Evolutionary conservation across 2,113 vertebrate genomes (phyloP), one percentile per base, ranked within the genome.

Genomic region (Hoplias malabaricus): DNA sequence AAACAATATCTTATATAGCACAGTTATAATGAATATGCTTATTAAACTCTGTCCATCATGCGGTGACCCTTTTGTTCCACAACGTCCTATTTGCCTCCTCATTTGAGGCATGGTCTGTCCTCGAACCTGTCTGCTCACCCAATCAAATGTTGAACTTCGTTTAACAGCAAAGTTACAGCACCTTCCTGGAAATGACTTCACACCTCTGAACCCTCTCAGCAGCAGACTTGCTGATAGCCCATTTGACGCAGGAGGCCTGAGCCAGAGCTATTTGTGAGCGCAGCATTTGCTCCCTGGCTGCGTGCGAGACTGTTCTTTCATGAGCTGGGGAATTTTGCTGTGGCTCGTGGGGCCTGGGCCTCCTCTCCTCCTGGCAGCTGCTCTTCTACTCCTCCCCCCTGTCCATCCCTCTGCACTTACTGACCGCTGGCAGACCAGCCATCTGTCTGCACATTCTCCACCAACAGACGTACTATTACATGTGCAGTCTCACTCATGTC

Each of bases 131-230:
- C 36, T 1, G 3, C 29, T 68, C 53, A 57, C 66, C 27, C 78
- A 81, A 77, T 34, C 77, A 59, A 76, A 78, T 36, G 73, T 31
- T 19, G 21, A 23, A 43, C 46, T 23, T 56, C 73, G 62, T 84
- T 53, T 85, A 84, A 85, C 84, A 33, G 40, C 54, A 74, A 88
- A 88, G 84, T 85, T 85, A 63, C 73, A 78, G 76, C 85, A 84
- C 82, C 86, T 92, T 93, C 91, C 86, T 88, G 81, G 90, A 92
- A 94, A 87, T 77, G 83, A 84, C 85, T 90, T 92, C 81, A 90
- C 86, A 85, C 89, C 85, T 87, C 86, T 74, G 61, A 87, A 79
- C 53, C 29, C 72, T 85, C 83, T 80, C 85, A 79, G 85, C 84
- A 82, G 77, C 86, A 84, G 85, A 88, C 85, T 81, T 66, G 83